These are phyloP conservation scores for Mormyrus iriodes DNA, from an alignment of 2,113 vertebrate genomes.

Conservation along the genomic window DNA sequence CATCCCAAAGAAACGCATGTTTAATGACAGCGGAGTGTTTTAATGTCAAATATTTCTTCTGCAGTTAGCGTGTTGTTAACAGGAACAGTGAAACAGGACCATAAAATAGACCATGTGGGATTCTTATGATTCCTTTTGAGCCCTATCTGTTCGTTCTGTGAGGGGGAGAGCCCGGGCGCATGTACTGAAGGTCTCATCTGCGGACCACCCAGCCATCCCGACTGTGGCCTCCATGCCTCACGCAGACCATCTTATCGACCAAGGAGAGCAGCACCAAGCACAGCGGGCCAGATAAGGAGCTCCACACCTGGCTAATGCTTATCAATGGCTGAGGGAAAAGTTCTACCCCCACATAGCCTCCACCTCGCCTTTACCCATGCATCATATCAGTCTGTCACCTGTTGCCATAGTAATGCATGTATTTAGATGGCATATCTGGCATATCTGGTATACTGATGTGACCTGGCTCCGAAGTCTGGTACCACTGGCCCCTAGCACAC, in stretches of 20 bases:
- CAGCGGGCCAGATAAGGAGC: neutral
- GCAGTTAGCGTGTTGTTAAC: neutral
- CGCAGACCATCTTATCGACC: neutral
- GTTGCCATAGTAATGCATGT: neutral
- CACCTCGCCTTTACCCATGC: neutral
- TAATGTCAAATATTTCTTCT: neutral
- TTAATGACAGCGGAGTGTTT: neutral
- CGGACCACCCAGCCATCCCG: neutral
- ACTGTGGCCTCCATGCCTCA: neutral
- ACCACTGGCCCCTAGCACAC: neutral
- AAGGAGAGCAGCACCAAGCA: neutral
- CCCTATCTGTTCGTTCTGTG: neutral
- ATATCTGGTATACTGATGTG: neutral
- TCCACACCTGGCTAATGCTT: neutral
- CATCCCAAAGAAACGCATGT: neutral
- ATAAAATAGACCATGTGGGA: neutral
- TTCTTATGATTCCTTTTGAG: neutral
- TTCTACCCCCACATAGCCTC: neutral
- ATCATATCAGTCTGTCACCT: neutral
- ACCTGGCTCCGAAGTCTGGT: no score
- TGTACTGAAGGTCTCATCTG: neutral
- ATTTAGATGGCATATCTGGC: no score
- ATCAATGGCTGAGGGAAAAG: neutral
- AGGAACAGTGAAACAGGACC: neutral
- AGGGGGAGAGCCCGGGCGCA: neutral